A percentile compares a stretch with the other conserved stretches of the same genome.
phyloP scores from a whole-genome alignment of 2,797 vertebrate genomes.

The Petrocephalus sullivani region DNA sequence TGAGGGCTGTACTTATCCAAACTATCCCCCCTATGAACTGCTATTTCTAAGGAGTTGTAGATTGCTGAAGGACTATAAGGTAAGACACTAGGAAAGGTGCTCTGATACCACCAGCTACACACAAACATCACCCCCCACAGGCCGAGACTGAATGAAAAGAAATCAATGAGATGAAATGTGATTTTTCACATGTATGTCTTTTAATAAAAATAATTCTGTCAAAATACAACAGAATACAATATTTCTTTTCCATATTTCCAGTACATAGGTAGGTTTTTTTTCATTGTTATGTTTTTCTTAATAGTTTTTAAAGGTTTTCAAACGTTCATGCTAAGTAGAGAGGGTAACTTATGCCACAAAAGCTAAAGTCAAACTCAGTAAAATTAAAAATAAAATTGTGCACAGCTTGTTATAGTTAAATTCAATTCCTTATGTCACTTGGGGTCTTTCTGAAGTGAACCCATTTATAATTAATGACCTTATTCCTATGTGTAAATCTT shows the following conservation, averaged over 20 bases:
- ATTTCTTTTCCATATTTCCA: conserved; percentile 87
- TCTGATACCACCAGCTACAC: not conserved
- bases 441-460: conserved; percentile 27
- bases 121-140: not conserved
- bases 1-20: not conserved
- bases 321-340: conserved; percentile 88
- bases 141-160: not conserved
- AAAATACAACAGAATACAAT: conserved; percentile 95
- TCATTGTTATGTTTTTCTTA: conserved; percentile 58
- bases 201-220: conserved; percentile 99
- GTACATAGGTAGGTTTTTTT: conserved; percentile 74
- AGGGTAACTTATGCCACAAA: conserved; percentile 82
- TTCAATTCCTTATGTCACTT: conserved; percentile 39
- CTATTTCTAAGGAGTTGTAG: not conserved
- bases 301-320: conserved; percentile 68
- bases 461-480: conserved; percentile 19
- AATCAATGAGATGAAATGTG: conserved; percentile 34
- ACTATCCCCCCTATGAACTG: not conserved
- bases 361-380: conserved; percentile 78
- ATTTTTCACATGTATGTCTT: conserved; percentile 88
- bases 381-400: conserved; percentile 68
- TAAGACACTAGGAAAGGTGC: not conserved
- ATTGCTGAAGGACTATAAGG: not conserved
- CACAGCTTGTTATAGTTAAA: conserved; percentile 58
- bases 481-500: not conserved